Conservation (phyloP, 1,140 invertebrate species). For the Apis florea region DNA sequence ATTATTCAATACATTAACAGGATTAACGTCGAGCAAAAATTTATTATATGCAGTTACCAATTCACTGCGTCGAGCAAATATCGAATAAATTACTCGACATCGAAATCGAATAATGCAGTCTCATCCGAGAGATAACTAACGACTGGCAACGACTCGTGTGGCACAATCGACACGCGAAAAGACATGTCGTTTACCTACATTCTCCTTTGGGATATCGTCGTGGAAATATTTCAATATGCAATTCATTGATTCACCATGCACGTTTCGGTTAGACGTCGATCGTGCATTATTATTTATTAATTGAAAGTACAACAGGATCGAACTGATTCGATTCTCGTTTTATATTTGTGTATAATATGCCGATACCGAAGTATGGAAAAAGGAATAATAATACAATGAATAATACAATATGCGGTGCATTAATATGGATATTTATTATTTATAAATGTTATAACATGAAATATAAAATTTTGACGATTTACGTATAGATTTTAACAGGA, state of each 20-base stretch:
- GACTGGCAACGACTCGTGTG: no score
- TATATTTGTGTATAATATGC: background rate
- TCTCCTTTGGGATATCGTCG: conserved; percentile 13
- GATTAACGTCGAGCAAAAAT: background rate
- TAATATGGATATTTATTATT: no score
- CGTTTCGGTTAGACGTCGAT: background rate
- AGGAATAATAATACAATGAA: no score
- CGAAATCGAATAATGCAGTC: no score
- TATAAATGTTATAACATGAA: no score
- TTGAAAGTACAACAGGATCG: background rate
- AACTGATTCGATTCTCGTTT: conserved; percentile 8
- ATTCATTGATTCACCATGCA: conserved; percentile 41
- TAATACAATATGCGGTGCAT: no score
- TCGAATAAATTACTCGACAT: background rate
- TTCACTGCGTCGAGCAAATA: background rate
- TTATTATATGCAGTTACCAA: background rate
- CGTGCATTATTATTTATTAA: conserved; percentile 26
- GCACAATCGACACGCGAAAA: background rate
- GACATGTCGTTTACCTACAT: background rate
- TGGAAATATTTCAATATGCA: background rate
- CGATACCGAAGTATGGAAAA: no score
- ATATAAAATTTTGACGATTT: no score
- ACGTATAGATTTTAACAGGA: no score
- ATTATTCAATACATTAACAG: background rate
- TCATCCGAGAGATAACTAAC: no score